These are phyloP conservation scores for Ammodytes dubius DNA, from an alignment of 2,113 vertebrate genomes.

Conservation along the genomic window DNA sequence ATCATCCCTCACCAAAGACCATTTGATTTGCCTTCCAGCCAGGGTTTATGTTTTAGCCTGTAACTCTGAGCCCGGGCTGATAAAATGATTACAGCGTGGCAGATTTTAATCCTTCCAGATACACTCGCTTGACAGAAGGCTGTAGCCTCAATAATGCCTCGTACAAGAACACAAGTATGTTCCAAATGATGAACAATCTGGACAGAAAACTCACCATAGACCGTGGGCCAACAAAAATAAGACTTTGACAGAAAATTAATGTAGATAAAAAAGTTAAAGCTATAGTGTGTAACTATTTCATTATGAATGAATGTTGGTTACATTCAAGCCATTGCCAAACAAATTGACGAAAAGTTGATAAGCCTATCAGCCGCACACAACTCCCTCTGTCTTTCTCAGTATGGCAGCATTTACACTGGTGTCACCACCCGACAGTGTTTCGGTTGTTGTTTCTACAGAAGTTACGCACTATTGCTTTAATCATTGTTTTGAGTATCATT, in stretches of 20 bases:
- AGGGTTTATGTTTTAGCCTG: slow-evolving; percentile 47
- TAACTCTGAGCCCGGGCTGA: slow-evolving; percentile 49
- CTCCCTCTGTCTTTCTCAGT: too few relatives aligned
- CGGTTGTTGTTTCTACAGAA: too few relatives aligned
- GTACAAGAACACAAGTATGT: slow-evolving; percentile 44
- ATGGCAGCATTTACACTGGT: too few relatives aligned
- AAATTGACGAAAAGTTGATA: too few relatives aligned
- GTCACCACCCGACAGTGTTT: too few relatives aligned
- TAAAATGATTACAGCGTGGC: slow-evolving; percentile 61
- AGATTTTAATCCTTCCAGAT: slow-evolving; percentile 63
- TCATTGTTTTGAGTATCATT: background rate
- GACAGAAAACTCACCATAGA: slow-evolving; percentile 11
- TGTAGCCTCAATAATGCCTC: slow-evolving; percentile 43
- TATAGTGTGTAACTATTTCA: too few relatives aligned
- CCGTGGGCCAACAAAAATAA: slow-evolving; percentile 21
- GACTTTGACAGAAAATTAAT: background rate
- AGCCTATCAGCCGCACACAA: too few relatives aligned
- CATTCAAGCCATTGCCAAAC: too few relatives aligned
- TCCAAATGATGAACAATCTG: slow-evolving; percentile 45
- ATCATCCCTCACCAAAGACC: slow-evolving; percentile 46
- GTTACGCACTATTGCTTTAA: too few relatives aligned
- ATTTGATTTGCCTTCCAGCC: slow-evolving; percentile 61
- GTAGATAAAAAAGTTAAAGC: too few relatives aligned
- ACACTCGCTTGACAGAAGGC: slow-evolving; percentile 53
- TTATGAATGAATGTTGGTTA: too few relatives aligned